These are phyloP conservation scores for Augiades crinisus DNA, from an alignment of 2,888 invertebrate species.

Conservation along the genomic window DNA sequence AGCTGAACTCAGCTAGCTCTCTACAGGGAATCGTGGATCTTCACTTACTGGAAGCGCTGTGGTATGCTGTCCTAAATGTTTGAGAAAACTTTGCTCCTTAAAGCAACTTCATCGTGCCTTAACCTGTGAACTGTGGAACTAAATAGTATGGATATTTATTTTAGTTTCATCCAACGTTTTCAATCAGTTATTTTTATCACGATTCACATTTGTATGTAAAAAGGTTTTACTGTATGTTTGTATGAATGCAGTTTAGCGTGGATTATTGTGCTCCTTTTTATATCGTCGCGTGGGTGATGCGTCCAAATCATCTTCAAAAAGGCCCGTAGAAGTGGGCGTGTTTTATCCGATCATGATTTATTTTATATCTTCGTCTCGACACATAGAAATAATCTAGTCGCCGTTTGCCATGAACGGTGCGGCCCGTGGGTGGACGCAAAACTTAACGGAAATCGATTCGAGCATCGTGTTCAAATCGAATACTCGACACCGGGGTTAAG, in stretches of 20 bases:
- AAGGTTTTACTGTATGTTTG: background rate
- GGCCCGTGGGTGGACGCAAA: conserved; percentile 62
- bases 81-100: conserved; percentile 21
- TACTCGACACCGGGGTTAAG: conserved; percentile 65
- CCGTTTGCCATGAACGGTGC: conserved; percentile 38
- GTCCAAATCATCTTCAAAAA: conserved; percentile 28
- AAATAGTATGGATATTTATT: conserved; percentile 9
- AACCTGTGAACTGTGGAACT: conserved; percentile 23
- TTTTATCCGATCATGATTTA: conserved; percentile 37
- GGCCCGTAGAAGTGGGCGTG: conserved; percentile 31
- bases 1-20: conserved; percentile 56
- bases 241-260: background rate
- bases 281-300: conserved; percentile 2
- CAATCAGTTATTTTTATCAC: background rate
- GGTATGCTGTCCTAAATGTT: conserved; percentile 26
- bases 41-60: conserved; percentile 29
- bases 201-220: background rate
- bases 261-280: conserved; percentile 3
- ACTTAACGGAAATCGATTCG: conserved; percentile 66
- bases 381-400: conserved; percentile 46
- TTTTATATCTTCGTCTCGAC: conserved; percentile 42
- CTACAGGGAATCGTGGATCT: conserved; percentile 51
- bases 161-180: conserved; percentile 6
- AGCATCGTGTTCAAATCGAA: conserved; percentile 57
- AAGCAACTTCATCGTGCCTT: conserved; percentile 25